Evolutionary conservation across 2,888 invertebrate species (phyloP), one percentile per base, ranked within the genome.

Genomic region (Drosophila monieri): DNA sequence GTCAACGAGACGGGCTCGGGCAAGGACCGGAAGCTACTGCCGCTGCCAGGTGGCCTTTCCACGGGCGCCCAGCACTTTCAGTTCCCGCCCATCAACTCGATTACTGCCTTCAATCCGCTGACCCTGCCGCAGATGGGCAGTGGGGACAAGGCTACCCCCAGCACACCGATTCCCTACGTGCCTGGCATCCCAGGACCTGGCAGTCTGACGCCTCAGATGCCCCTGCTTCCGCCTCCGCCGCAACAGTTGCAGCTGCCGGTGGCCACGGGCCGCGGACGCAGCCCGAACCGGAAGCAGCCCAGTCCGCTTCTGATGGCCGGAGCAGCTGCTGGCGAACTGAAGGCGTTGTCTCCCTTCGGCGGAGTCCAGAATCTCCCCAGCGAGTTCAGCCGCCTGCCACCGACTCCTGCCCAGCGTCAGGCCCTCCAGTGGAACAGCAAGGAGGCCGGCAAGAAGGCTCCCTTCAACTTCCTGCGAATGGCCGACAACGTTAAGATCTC

Each of bases 161-260:
- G 51, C 5, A 52, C 58, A 23, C 53, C 95, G n/a, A 95, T 97
- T 86, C 95, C 96, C 0, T 95, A 96, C 90, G 96, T 97, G 10
- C 97, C 97, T 6, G 97, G 97, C 12, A 97, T 97, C 91, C 97
- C 97, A 0, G 97, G 97, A 9, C 97, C 97, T 3, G 94, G 94
- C 32, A 79, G 73, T 14, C 90, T 95, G 25, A 85, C 88, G 6
- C 80, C 91, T 0, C 89, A 88, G 18, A 54, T 83, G 37, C 43
- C 53, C 0, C 39, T 71, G 54, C 55, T 90, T 23, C 89, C 88
- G 1, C 88, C 93, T 44, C 93, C 92, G 54, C 85, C 92, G 35
- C 88, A 88, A n/a, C 88, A 85, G 35, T 56, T 88, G 53, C 88
- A 85, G 6, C 49, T 88, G 60, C 85, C 81, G 3, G 74, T 74